phyloP scores from a whole-genome alignment of 2,113 vertebrate genomes.

The Xiphorhynchus elegans region DNA sequence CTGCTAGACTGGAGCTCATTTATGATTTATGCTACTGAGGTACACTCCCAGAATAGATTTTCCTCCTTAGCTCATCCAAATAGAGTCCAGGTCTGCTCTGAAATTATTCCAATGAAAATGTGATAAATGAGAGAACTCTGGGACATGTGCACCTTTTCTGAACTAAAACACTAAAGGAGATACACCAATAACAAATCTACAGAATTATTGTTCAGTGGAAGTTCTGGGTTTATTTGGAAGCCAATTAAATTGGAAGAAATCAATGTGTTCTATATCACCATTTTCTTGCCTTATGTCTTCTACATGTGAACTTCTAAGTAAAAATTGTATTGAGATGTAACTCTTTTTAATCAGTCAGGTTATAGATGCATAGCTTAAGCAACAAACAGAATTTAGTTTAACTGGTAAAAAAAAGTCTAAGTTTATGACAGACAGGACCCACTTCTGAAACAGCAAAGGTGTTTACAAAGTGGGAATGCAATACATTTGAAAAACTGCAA shows the following conservation, averaged over 20 bases:
- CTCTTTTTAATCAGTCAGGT: background rate
- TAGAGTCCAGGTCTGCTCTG: background rate
- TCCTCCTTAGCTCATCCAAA: background rate
- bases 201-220: background rate
- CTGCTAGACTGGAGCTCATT: background rate
- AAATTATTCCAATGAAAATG: background rate
- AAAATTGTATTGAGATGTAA: background rate
- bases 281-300: background rate
- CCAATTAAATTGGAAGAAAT: background rate
- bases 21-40: background rate
- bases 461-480: background rate
- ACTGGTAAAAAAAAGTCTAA: background rate
- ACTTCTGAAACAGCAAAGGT: background rate
- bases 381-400: background rate
- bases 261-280: background rate
- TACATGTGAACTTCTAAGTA: background rate
- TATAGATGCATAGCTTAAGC: background rate
- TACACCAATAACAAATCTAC: background rate
- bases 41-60: background rate
- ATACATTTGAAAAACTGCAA: background rate
- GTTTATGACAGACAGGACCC: background rate
- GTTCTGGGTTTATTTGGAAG: background rate
- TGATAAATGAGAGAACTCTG: background rate
- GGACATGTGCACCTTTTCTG: background rate
- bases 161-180: background rate